Evolutionary conservation across 2,888 invertebrate species (phyloP), one percentile per base, ranked within the genome.

Genomic region (Hybos culiciformis): DNA sequence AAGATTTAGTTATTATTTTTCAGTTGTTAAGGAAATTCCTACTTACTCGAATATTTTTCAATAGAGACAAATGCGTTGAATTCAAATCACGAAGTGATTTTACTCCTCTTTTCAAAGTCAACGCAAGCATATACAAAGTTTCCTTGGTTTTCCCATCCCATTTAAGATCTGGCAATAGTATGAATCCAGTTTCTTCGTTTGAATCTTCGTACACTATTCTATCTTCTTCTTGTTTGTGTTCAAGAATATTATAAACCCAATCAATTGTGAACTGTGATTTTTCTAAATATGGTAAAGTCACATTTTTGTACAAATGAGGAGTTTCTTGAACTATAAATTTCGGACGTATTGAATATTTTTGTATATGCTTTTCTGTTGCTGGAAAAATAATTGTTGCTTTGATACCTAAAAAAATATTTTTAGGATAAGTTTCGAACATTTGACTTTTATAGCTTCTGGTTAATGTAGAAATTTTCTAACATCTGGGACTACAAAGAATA

Each of bases 161-260:
- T 66, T 98, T 99, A 44, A 96, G 70, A 67, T 99, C 98, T 0
- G 92, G 93, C 1, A 93, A 57, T 12, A 99, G 65, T 12, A 97
- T 70, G 61, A 96, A 97, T 1, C 96, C 94, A 48, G 67, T 77
- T 36, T 75, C 73, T 2, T 82, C 76, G 53, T 73, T 71, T 5
- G 72, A 54, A 62, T 91, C 86, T 61, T 88, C 85, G 60, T 77
- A 83, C 6, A 93, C 72, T 38, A 98, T 80, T 49, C 90, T 75
- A 19, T 97, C 94, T 3, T 72, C 70, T 70, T 98, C 98, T 37
- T 82, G 78, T 61, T 85, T 88, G 56, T 91, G 90, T 43, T 91
- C 85, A 41, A 98, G 64, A 48, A 98, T 91, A 63, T 99, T 99
- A 63, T 88, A 85, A 0, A 97, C 85, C 98, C 98, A 98, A 75